Evolutionary conservation across 1,140 invertebrate genomes (phyloP).

Genomic region (Drosophila virilis): DNA sequence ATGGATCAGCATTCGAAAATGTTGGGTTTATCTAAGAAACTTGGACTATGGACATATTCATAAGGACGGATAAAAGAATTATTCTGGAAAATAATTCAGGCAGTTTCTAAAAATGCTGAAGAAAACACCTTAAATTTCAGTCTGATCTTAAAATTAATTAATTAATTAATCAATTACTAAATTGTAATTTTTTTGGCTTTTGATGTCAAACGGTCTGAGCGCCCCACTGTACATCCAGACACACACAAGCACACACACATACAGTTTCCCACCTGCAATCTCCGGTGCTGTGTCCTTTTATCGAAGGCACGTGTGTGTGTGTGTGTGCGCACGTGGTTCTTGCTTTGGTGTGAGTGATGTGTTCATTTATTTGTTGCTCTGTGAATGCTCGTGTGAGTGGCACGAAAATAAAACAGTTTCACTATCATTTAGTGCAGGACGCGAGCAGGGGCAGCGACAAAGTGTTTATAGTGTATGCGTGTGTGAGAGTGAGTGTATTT

Average conservation of each 20-base stretch:
- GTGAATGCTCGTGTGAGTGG: conserved; percentile 22
- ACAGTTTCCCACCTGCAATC: conserved; percentile 56
- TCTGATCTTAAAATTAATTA: too few relatives aligned
- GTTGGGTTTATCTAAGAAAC: too few relatives aligned
- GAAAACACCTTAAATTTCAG: too few relatives aligned
- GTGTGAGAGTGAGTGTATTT: background rate
- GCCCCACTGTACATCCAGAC: background rate
- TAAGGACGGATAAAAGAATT: too few relatives aligned
- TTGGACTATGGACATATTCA: too few relatives aligned
- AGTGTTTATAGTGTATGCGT: conserved; percentile 42
- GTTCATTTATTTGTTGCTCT: conserved; percentile 19
- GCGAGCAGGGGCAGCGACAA: conserved; percentile 21
- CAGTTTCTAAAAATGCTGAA: too few relatives aligned
- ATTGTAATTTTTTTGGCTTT: too few relatives aligned
- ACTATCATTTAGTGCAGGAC: conserved; percentile 63
- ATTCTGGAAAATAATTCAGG: too few relatives aligned
- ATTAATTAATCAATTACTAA: too few relatives aligned
- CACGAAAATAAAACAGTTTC: conserved; percentile 42
- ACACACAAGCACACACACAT: background rate
- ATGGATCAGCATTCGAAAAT: too few relatives aligned
- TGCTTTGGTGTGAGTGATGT: conserved; percentile 14
- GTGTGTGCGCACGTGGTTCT: conserved; percentile 6
- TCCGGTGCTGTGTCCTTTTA: conserved; percentile 37
- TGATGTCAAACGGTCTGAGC: too few relatives aligned
- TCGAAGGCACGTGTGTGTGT: conserved; percentile 31